These are phyloP conservation scores for Forficula auricularia DNA, from an alignment of 1,140 invertebrate genomes.

Conservation along the genomic window DNA sequence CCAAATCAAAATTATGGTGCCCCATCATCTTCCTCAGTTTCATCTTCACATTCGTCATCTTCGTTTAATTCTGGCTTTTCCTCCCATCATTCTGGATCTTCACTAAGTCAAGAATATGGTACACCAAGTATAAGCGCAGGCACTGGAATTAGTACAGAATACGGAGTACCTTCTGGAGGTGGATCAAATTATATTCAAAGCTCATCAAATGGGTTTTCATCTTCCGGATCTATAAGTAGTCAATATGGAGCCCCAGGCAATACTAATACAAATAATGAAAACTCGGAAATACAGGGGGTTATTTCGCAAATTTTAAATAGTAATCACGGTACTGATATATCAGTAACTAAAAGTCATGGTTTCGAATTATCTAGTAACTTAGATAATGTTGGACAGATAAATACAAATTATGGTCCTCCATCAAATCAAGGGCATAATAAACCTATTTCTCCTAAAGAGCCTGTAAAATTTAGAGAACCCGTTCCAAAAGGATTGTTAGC, in stretches of 20 bases:
- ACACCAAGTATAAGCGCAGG: conserved; percentile 1
- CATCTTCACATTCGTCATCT: no score
- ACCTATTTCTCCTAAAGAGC: no score
- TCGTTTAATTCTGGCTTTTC: no score
- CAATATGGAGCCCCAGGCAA: conserved; percentile 1
- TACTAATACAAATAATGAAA: no score
- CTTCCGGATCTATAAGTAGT: not conserved
- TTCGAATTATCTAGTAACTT: no score
- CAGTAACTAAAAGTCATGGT: conserved; percentile 2
- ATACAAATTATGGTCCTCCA: no score
- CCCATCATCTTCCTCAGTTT: not conserved
- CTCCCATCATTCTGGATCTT: no score
- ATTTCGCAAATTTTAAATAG: not conserved
- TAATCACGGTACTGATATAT: conserved; percentile 4
- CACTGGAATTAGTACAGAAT: not conserved
- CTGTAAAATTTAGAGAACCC: conserved; percentile 46
- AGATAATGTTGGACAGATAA: no score
- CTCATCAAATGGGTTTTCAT: no score
- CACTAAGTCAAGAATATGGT: conserved; percentile 4
- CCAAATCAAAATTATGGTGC: conserved; percentile 6
- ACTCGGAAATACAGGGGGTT: no score
- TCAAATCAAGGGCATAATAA: conserved; percentile 13
- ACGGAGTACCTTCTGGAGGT: not conserved
- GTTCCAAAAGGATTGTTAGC: conserved; percentile 45
- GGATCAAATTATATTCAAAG: no score